Evolutionary conservation across 1,140 invertebrate species (phyloP).

Genomic region (Diuraphis noxia): DNA sequence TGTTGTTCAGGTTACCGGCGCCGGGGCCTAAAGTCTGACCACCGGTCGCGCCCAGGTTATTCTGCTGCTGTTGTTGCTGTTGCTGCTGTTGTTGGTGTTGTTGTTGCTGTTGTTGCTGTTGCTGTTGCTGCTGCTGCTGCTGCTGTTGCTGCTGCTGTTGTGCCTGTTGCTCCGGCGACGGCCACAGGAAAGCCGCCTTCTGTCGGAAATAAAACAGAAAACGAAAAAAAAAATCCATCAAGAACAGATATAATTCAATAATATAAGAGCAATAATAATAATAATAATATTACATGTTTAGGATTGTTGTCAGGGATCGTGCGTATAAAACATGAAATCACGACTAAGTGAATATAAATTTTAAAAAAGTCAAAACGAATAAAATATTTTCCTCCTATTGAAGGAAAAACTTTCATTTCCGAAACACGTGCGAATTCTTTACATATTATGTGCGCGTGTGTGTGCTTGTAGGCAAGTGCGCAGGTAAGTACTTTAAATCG

Average conservation of each 20-base stretch:
- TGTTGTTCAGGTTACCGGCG: not conserved
- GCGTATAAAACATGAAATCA: not conserved
- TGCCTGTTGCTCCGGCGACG: conserved; percentile 42
- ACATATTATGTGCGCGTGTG: too few relatives aligned
- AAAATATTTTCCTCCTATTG: not conserved
- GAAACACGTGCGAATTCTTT: not conserved
- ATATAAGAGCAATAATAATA: too few relatives aligned
- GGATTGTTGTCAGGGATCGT: not conserved
- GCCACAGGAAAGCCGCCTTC: conserved; percentile 52
- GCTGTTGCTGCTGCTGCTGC: conserved; percentile 27
- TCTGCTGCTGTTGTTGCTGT: conserved; percentile 35
- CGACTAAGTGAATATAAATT: not conserved
- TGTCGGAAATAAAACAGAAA: conserved; percentile 11
- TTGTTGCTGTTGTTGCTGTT: conserved; percentile 19
- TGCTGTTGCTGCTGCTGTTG: conserved; percentile 36
- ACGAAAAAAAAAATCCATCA: conserved; percentile 30
- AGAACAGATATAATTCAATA: not conserved
- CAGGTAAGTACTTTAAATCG: not conserved
- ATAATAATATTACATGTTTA: too few relatives aligned
- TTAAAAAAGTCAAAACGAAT: not conserved
- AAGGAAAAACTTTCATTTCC: not conserved
- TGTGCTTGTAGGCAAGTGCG: too few relatives aligned
- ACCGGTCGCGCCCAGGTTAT: not conserved
- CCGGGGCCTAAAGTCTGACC: not conserved
- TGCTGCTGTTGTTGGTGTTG: conserved; percentile 37